These are phyloP conservation scores for Euphonia xanthogaster DNA, from an alignment of 2,797 vertebrate species.

Conservation along the genomic window DNA sequence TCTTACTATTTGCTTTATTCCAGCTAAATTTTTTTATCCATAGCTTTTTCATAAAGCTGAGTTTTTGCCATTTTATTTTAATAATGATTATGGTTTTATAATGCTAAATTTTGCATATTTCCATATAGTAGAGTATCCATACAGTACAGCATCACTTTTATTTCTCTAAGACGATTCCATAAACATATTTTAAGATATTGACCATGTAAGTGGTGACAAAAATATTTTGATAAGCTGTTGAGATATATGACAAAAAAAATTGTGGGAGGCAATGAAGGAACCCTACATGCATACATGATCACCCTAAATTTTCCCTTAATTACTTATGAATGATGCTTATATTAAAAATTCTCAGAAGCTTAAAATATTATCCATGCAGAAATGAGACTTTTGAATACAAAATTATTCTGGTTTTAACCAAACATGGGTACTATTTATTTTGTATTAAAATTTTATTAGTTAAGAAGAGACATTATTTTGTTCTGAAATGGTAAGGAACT, in stretches of 20 bases:
- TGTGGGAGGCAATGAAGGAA: neutral
- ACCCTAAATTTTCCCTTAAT: neutral
- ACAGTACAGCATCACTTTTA: rapidly evolving
- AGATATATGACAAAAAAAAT: neutral
- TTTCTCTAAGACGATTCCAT: neutral
- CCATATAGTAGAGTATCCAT: neutral
- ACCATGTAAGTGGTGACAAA: neutral
- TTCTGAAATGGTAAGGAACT: neutral
- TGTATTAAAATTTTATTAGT: neutral
- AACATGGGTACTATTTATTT: neutral
- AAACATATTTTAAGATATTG: neutral
- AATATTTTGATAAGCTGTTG: neutral
- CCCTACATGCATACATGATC: neutral
- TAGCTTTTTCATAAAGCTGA: neutral
- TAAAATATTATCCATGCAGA: neutral
- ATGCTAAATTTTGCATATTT: neutral
- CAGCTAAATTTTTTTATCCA: neutral
- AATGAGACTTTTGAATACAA: neutral
- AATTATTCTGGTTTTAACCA: neutral
- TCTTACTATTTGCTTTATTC: neutral
- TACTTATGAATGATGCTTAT: neutral
- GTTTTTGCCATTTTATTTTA: neutral
- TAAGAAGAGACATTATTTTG: neutral
- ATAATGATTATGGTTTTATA: neutral
- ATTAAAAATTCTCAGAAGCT: neutral